Evolutionary conservation across 2,113 vertebrate genomes (phyloP), one percentile per base, ranked within the genome.

Genomic region (Grus americana): DNA sequence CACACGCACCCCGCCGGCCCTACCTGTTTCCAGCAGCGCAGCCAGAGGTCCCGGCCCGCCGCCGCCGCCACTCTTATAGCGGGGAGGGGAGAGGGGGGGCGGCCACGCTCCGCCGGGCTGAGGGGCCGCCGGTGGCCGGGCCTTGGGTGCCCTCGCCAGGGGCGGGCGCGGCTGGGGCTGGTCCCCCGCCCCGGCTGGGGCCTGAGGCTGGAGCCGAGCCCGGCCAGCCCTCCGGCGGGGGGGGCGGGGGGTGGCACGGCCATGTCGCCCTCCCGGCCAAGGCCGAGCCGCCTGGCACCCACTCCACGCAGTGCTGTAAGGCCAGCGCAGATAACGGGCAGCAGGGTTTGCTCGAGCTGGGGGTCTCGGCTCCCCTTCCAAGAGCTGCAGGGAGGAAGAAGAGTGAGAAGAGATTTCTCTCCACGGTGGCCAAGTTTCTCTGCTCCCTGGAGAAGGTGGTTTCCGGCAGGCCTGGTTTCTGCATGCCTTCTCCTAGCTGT

Each of bases 271-370:
- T 3, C 5, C 27, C 26, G 32, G 79, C 40, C 32, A 18, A 24
- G 58, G 86, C n/a, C 65, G 34, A 18, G 47, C 26, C 19, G 14
- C 3, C 2, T 4, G 23, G 42, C 55, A 38, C 55, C 61, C 8
- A 11, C 27, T 36, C 21, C 13, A 0, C 0, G 23, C 11, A 1
- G 30, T 1, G 57, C 46, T 8, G 29, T 3, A 4, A 8, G n/a
- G 61, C 2, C 44, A 10, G 42, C 18, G 21, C 61, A 5, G 8
- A n/a, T 1, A 32, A 26, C 49, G 1, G 10, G 5, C 10, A 3
- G 4, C 6, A 24, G 24, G 27, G 13, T 13, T 6, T 29, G 40
- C 4, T 40, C 5, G 5, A 50, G 62, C 10, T 6, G 36, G 30
- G 27, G 32, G 6, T 22, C 34, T 59, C 15, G 18, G 67, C 22